Evolutionary conservation across 2,797 vertebrate species (phyloP), one percentile per base, ranked within the genome.

Genomic region (Atherinosoma microstoma): DNA sequence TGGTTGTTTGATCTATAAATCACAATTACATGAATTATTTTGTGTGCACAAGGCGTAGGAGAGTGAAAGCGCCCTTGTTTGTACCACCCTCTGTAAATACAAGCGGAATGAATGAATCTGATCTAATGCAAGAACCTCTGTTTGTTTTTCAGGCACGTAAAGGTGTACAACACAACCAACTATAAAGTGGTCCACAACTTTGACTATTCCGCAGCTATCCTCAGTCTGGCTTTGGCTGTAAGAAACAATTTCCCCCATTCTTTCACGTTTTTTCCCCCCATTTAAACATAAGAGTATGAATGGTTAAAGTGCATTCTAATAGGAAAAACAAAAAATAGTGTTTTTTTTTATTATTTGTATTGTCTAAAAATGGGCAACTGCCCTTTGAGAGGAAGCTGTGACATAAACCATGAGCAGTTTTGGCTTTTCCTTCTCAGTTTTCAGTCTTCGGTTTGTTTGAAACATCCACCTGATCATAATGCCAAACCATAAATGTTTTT

Each of bases 181-280:
- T 99, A 97, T 79, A 98, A 97, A 95, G 97, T 97, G 57, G 97
- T 98, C 34, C 97, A 99, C 87, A 99, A 96, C 92, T 98, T 98
- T 84, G 96, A 96, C 87, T 98, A 97, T 2, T 92, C 96, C 18
- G 94, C 96, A 22, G 96, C 97, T 34, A 96, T 98, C 83, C 93
- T 98, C 75, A 98, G 97, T 90, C 89, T 98, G 67, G 97, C 94
- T 0, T 82, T 98, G 86, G 95, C 96, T 27, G 97, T 98, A 94
- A 96, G 97, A 94, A 72, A 63, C 22, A 51, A 16, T 65, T 40
- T 69, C 12, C 4, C 16, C 4, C 18, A 68, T 49, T 3, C 0
- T 60, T 1, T 29, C 29, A 1, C 0, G 12, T 6, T 7, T 69
- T 15, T 13, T 13, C 24, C 24, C 24, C 24, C 24, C 24, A 35